Conservation (phyloP, 2,888 invertebrate genomes). For the Hermaeophaga mercurialis region DNA sequence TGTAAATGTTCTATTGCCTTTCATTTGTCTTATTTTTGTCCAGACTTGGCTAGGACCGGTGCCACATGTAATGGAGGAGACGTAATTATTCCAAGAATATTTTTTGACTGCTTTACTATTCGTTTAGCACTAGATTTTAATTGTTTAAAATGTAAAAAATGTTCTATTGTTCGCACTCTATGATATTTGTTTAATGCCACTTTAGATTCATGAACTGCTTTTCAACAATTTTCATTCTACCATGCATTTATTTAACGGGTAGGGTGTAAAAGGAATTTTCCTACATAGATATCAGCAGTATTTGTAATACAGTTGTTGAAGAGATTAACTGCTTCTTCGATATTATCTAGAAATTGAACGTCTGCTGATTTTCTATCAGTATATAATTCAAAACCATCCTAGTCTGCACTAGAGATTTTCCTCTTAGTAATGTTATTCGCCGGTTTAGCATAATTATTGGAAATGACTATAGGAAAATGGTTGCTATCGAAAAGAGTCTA, state of each 20-base stretch:
- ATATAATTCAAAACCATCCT: not conserved
- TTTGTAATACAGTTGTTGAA: no score
- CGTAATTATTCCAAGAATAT: not conserved
- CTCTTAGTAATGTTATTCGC: not conserved
- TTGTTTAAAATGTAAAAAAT: not conserved
- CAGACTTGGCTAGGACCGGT: not conserved
- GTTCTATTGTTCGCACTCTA: not conserved
- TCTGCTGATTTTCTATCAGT: not conserved
- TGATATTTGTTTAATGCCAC: no score
- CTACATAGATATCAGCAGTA: no score
- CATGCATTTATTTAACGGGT: no score
- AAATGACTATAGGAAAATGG: not conserved
- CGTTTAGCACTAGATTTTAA: not conserved
- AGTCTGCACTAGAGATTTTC: not conserved
- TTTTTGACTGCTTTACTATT: not conserved
- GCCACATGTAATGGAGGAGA: not conserved
- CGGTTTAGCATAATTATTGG: not conserved
- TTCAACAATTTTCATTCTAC: no score
- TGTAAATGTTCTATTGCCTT: not conserved
- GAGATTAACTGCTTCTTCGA: no score
- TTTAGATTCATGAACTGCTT: no score
- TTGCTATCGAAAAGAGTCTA: not conserved
- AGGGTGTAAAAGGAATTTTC: no score
- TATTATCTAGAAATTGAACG: no score
- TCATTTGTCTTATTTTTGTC: conserved; percentile 1